These are phyloP conservation scores for Indicator indicator DNA, from an alignment of 2,113 vertebrate species.

Conservation along the genomic window DNA sequence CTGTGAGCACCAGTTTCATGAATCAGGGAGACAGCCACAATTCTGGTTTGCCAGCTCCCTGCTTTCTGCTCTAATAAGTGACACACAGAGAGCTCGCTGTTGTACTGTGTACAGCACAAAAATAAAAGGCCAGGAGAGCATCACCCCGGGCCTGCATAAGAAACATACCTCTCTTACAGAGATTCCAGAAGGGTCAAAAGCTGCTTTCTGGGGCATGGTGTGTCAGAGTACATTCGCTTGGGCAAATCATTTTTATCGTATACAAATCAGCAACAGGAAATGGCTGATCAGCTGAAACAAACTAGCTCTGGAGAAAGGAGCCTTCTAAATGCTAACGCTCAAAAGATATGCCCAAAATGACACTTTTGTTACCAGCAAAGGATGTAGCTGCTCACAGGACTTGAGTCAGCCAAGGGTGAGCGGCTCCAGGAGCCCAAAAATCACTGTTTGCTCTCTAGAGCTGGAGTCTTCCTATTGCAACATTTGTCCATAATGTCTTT, in stretches of 20 bases:
- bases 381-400: background rate
- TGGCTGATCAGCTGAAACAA: constrained; percentile 28
- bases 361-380: background rate
- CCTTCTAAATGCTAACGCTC: background rate
- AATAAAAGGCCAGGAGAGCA: background rate
- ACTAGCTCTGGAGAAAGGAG: constrained; percentile 8
- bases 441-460: background rate
- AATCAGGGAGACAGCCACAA: background rate
- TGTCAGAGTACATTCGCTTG: constrained; percentile 29
- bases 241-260: constrained; percentile 47
- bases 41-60: constrained; percentile 29
- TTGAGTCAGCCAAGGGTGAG: constrained; percentile 22
- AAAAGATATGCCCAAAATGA: background rate
- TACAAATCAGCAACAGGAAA: constrained; percentile 54
- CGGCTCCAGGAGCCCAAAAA: background rate
- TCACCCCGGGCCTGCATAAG: background rate
- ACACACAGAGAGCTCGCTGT: background rate
- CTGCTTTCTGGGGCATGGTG: background rate
- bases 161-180: background rate
- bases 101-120: fast-evolving
- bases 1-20: background rate
- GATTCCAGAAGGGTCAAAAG: constrained; percentile 13
- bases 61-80: background rate
- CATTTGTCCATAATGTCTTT: background rate
- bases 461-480: background rate